Conservation (phyloP, 1,140 invertebrate genomes). For the Hylaeus volcanicus region DNA sequence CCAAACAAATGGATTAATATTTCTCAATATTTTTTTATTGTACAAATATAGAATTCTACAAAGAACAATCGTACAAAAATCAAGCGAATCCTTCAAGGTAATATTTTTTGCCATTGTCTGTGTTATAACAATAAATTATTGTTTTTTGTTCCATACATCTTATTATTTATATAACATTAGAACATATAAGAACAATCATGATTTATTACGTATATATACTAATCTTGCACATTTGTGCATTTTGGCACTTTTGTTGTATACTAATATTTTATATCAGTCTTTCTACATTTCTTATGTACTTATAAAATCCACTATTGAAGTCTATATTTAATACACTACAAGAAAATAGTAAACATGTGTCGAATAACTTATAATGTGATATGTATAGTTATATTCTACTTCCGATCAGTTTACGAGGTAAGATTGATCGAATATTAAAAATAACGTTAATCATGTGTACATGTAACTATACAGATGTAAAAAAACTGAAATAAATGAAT, state of each 20-base stretch:
- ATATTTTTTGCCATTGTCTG: constrained; percentile 4
- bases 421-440: not conserved
- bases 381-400: constrained; percentile 1
- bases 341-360: constrained; percentile 10
- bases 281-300: constrained; percentile 36
- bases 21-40: not conserved
- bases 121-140: constrained; percentile 1
- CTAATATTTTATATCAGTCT: constrained; percentile 55
- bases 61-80: not conserved
- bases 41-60: constrained; percentile 10
- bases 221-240: constrained; percentile 32
- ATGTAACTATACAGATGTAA: constrained; percentile 26
- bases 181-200: constrained; percentile 9
- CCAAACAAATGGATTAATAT: constrained; percentile 1
- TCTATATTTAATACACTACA: constrained; percentile 1
- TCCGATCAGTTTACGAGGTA: not conserved
- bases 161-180: constrained; percentile 17
- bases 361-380: constrained; percentile 13
- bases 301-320: constrained; percentile 15
- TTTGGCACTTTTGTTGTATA: constrained; percentile 56
- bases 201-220: constrained; percentile 9
- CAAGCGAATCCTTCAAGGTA: constrained; percentile 12
- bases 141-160: not conserved
- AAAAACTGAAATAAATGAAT: constrained; percentile 29
- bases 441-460: constrained; percentile 12